phyloP scores from a whole-genome alignment of 2,888 invertebrate species.

The Leptinotarsa peninsularis region DNA sequence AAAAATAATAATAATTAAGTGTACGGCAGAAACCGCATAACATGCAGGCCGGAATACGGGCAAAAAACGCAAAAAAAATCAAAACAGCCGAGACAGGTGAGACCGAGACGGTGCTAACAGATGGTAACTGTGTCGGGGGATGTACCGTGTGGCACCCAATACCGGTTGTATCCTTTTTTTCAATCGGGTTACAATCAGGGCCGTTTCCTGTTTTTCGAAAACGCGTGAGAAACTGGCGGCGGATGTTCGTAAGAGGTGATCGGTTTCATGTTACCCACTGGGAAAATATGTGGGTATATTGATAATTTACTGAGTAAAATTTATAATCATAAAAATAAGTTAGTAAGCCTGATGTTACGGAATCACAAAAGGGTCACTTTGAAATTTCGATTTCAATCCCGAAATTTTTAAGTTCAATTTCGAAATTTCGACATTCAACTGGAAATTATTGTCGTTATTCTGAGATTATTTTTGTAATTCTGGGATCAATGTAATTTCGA shows the following conservation, averaged over 20 bases:
- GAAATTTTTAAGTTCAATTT: no score
- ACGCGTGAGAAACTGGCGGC: slow-evolving; percentile 10
- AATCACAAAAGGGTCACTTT: no score
- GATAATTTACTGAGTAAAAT: no score
- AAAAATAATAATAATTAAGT: slow-evolving; percentile 15
- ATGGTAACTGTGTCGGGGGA: slow-evolving; percentile 43
- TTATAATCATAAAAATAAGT: no score
- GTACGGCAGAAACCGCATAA: slow-evolving; percentile 10
- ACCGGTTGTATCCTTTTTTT: slow-evolving; percentile 4
- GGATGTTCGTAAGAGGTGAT: slow-evolving; percentile 4
- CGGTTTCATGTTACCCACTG: not conserved
- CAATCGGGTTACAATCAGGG: slow-evolving; percentile 15
- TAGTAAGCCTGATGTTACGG: no score
- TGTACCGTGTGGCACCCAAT: slow-evolving; percentile 28
- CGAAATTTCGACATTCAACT: no score
- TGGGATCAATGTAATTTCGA: no score
- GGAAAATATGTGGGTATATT: not conserved
- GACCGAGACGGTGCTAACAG: slow-evolving; percentile 47
- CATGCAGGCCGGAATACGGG: slow-evolving; percentile 13
- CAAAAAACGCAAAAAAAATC: slow-evolving; percentile 12
- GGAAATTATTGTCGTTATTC: no score
- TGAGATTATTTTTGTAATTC: no score
- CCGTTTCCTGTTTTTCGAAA: slow-evolving; percentile 15
- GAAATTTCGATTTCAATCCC: no score
- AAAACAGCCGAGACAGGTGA: slow-evolving; percentile 32